Percentiles rank a stretch among this genome's conserved stretches.
Evolutionary conservation across 2,113 vertebrate species (phyloP).

Genomic region (Desmodus rotundus): DNA sequence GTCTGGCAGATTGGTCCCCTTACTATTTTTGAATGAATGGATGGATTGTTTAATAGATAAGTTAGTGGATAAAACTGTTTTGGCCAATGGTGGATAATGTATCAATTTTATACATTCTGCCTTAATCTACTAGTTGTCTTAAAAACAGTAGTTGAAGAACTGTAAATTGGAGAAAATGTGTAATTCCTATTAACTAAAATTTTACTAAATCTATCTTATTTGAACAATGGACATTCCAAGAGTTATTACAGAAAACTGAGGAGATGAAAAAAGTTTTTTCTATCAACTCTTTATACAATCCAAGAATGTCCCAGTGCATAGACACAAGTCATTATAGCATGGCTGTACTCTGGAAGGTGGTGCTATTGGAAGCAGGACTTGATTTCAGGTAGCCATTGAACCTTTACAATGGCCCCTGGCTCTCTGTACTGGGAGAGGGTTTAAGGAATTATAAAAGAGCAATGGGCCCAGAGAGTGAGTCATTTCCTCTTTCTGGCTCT

Average conservation of each 20-base stretch:
- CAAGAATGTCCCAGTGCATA: background rate
- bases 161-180: background rate
- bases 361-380: background rate
- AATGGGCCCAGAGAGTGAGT: constrained; percentile 51
- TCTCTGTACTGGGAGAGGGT: background rate
- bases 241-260: background rate
- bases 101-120: background rate
- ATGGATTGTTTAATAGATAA: background rate
- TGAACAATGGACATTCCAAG: background rate
- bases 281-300: background rate
- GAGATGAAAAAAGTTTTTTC: background rate
- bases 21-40: background rate
- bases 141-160: background rate
- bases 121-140: background rate
- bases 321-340: background rate
- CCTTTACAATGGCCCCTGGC: background rate
- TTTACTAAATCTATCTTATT: background rate
- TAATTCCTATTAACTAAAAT: background rate
- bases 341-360: background rate
- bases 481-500: constrained; percentile 67
- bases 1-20: background rate
- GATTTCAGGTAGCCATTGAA: constrained; percentile 8
- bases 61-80: background rate
- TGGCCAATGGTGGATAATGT: background rate
- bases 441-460: constrained; percentile 6